phyloP scores from a whole-genome alignment of 2,888 invertebrate genomes.

The Idaea biselata region DNA sequence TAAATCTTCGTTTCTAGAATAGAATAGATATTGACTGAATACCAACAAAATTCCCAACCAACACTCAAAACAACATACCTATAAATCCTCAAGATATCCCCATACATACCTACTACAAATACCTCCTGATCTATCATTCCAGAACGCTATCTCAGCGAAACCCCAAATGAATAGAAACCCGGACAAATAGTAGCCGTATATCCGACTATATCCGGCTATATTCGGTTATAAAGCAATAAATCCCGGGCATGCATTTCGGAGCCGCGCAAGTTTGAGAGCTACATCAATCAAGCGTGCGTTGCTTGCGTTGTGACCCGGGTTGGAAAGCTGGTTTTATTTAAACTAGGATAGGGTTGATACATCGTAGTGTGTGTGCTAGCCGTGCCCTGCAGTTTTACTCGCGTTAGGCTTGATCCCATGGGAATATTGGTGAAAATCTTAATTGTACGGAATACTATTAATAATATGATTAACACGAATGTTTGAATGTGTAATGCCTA shows the following conservation, averaged over 20 bases:
- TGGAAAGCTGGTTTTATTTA: background rate
- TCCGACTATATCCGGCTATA: conserved; percentile 19
- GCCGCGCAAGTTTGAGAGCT: conserved; percentile 23
- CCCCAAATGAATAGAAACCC: background rate
- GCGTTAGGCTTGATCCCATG: no score
- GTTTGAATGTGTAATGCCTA: no score
- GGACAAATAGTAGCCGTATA: conserved; percentile 7
- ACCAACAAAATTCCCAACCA: no score
- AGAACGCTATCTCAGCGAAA: background rate
- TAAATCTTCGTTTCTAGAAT: no score
- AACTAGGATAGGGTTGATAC: background rate
- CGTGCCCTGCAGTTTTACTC: no score
- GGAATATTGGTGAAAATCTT: no score
- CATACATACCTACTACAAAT: background rate
- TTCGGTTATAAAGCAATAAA: conserved; percentile 22
- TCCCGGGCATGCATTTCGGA: conserved; percentile 24
- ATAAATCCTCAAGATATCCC: no score
- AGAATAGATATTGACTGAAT: no score
- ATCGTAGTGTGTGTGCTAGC: background rate
- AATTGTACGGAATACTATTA: no score
- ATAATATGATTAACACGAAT: no score
- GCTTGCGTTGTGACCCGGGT: background rate
- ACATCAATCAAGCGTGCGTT: conserved; percentile 26
- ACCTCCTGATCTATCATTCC: background rate
- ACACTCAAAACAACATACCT: no score